Evolutionary conservation across 1,140 invertebrate species (phyloP).

Genomic region (Nasonia giraulti): DNA sequence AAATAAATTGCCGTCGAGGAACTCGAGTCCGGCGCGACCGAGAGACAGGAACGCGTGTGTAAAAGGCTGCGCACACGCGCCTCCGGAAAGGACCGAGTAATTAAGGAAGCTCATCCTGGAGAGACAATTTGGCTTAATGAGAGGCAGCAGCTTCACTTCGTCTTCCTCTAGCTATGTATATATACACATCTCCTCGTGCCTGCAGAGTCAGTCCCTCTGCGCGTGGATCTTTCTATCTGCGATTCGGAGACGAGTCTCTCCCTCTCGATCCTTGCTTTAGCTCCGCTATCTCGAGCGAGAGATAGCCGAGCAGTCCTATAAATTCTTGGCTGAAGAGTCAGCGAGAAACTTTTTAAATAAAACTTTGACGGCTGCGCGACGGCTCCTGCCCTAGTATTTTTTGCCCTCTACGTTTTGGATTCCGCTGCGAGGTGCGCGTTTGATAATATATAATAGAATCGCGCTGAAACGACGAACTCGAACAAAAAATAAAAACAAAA

Average conservation of each 20-base stretch:
- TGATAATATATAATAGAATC: not conserved
- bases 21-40: not conserved
- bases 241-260: not conserved
- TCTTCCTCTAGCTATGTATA: not conserved
- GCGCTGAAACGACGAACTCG: not conserved
- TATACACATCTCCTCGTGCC: not conserved
- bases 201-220: not conserved
- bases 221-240: slow-evolving; percentile 27
- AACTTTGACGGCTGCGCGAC: slow-evolving; percentile 11
- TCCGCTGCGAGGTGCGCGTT: not conserved
- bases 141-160: slow-evolving; percentile 54
- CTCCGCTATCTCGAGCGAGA: slow-evolving; percentile 1
- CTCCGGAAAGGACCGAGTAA: slow-evolving; percentile 61
- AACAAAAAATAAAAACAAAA: not conserved
- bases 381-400: not conserved
- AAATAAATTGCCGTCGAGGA: slow-evolving; percentile 45
- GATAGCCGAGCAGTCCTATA: slow-evolving; percentile 18
- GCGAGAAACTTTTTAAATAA: slow-evolving; percentile 49
- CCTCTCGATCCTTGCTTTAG: not conserved
- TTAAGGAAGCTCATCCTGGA: slow-evolving; percentile 69
- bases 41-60: slow-evolving; percentile 47
- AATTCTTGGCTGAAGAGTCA: slow-evolving; percentile 32
- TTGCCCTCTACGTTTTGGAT: not conserved
- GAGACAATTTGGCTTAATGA: slow-evolving; percentile 72
- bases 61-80: slow-evolving; percentile 32